These are phyloP conservation scores for Eristalinus aeneus DNA, from an alignment of 2,888 invertebrate species.

Conservation along the genomic window DNA sequence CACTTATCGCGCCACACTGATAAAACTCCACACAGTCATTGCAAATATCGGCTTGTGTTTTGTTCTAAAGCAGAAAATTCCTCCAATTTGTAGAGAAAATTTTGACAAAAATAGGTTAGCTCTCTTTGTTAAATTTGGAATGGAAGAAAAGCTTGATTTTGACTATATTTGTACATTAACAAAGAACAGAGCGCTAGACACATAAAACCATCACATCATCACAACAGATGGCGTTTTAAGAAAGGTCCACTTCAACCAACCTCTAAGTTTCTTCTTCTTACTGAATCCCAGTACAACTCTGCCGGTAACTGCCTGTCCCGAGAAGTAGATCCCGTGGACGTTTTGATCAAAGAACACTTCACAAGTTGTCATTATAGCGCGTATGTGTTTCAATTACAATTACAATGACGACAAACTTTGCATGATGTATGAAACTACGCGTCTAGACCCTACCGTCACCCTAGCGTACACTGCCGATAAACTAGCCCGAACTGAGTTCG, in stretches of 20 bases:
- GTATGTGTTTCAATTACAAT: background rate
- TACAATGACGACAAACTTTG: background rate
- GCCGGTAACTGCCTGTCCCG: slow-evolving; percentile 78
- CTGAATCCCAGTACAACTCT: slow-evolving; percentile 77
- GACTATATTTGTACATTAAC: background rate
- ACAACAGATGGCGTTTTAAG: background rate
- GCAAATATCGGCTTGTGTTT: background rate
- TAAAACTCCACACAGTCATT: background rate
- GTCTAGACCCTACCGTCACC: slow-evolving; percentile 4
- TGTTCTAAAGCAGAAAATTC: background rate
- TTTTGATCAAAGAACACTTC: slow-evolving; percentile 82
- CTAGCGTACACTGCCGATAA: slow-evolving; percentile 9
- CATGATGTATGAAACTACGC: background rate
- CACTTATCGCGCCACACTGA: background rate
- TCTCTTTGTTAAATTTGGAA: background rate
- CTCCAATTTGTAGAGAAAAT: background rate
- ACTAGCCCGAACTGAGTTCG: background rate
- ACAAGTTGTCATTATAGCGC: slow-evolving; percentile 75
- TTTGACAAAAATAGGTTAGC: background rate
- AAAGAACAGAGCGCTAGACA: background rate
- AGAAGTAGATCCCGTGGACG: slow-evolving; percentile 84
- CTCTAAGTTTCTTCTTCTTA: slow-evolving; percentile 77
- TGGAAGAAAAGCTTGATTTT: background rate
- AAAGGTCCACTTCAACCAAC: slow-evolving; percentile 66
- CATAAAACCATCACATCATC: background rate